phyloP scores from a whole-genome alignment of 2,888 invertebrate species.

The Rhagonycha lutea region DNA sequence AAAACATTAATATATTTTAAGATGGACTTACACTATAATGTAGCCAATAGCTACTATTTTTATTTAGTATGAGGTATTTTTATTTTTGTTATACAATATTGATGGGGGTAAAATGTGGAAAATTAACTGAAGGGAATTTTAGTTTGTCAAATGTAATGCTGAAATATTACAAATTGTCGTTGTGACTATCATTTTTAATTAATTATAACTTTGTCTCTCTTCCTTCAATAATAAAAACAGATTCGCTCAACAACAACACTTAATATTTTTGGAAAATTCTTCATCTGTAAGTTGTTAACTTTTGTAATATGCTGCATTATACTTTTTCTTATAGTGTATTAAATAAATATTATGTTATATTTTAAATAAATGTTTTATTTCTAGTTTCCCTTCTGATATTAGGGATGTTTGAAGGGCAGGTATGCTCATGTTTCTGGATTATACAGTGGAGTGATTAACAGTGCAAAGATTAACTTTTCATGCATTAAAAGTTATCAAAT shows the following conservation, averaged over 20 bases:
- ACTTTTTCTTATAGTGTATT: background rate
- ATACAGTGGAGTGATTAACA: too few species aligned
- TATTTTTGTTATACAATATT: conserved; percentile 20
- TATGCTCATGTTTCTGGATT: too few species aligned
- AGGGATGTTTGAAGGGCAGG: too few species aligned
- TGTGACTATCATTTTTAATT: background rate
- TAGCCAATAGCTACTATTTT: conserved; percentile 21
- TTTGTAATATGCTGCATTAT: background rate
- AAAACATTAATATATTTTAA: conserved; percentile 16
- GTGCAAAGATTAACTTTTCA: too few species aligned
- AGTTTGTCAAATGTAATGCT: conserved; percentile 13
- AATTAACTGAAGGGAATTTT: conserved; percentile 11
- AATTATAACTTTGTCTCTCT: background rate
- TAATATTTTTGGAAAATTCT: background rate
- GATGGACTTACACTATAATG: conserved; percentile 10
- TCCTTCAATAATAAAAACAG: background rate
- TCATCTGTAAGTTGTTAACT: background rate
- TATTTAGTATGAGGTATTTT: conserved; percentile 23
- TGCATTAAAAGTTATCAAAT: too few species aligned
- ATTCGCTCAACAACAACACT: background rate
- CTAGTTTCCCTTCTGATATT: too few species aligned
- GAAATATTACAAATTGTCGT: conserved; percentile 7
- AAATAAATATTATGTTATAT: background rate
- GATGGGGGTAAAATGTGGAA: conserved; percentile 1
- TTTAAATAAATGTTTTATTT: background rate